These are phyloP conservation scores for Phalacrocorax brasilianus DNA, from an alignment of 2,113 vertebrate species.

Conservation along the genomic window DNA sequence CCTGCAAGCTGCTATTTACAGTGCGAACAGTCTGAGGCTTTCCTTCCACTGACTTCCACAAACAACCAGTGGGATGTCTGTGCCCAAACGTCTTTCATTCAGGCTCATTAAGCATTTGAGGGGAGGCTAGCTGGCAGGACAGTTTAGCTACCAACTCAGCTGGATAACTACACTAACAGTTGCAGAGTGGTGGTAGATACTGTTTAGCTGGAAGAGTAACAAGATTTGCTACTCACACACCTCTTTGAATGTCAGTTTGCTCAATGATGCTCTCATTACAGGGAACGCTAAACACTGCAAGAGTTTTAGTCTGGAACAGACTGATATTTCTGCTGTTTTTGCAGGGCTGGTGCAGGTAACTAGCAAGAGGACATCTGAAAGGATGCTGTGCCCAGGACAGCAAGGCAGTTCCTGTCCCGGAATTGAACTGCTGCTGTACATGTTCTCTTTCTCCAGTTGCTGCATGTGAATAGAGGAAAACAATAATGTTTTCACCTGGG, in stretches of 20 bases:
- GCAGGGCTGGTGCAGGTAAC: neutral
- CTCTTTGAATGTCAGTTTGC: neutral
- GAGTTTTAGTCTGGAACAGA: neutral
- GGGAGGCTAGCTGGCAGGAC: neutral
- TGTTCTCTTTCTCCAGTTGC: neutral
- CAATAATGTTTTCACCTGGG: neutral
- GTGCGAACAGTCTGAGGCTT: neutral
- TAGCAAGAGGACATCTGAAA: neutral
- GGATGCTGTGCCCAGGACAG: rapidly evolving
- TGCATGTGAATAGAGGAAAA: neutral
- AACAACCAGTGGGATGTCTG: neutral
- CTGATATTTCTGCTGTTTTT: neutral
- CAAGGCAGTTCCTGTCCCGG: neutral
- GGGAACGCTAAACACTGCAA: neutral
- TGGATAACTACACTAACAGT: neutral
- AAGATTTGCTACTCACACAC: neutral
- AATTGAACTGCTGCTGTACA: neutral
- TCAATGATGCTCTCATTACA: neutral
- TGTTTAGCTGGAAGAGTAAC: neutral
- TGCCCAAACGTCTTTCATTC: neutral
- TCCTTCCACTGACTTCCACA: neutral
- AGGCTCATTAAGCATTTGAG: neutral
- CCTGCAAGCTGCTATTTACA: neutral
- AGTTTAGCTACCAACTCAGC: neutral
- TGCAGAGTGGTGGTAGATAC: neutral